phyloP scores from a whole-genome alignment of 1,140 invertebrate species.

The Drosophila eugracilis region DNA sequence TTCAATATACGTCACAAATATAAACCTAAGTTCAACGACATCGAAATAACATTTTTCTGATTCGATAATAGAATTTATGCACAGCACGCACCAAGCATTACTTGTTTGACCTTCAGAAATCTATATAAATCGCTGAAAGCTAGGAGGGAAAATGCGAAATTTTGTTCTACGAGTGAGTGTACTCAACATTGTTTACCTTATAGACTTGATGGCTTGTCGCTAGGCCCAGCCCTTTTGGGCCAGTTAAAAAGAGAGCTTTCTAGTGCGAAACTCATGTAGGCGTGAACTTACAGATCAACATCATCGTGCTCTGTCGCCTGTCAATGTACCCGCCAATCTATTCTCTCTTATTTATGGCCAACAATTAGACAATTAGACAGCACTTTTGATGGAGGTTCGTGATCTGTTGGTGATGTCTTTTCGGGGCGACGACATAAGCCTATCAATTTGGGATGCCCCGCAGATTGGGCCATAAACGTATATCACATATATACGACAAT shows the following conservation, averaged over 20 bases:
- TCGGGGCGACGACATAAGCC: slow-evolving; percentile 53
- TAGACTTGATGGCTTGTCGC: background rate
- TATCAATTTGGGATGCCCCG: slow-evolving; percentile 55
- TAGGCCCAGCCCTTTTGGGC: slow-evolving; percentile 11
- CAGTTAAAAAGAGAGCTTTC: slow-evolving; percentile 11
- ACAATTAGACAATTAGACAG: slow-evolving; percentile 71
- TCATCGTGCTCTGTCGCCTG: slow-evolving; percentile 41
- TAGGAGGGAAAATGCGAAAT: slow-evolving; percentile 36
- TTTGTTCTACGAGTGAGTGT: slow-evolving; percentile 12
- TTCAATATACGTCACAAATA: slow-evolving; percentile 49
- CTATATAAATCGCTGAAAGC: slow-evolving; percentile 53
- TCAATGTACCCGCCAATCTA: slow-evolving; percentile 45
- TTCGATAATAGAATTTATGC: slow-evolving; percentile 53
- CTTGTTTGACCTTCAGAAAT: slow-evolving; percentile 70
- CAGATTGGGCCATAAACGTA: slow-evolving; percentile 29
- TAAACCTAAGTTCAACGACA: slow-evolving; percentile 63
- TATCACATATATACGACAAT: slow-evolving; percentile 23
- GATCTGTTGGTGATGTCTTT: slow-evolving; percentile 28
- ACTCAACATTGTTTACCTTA: slow-evolving; percentile 17
- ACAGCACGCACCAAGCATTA: slow-evolving; percentile 58
- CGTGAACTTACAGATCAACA: slow-evolving; percentile 36
- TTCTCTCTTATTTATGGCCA: slow-evolving; percentile 58
- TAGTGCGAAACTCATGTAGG: slow-evolving; percentile 27
- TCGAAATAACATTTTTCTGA: slow-evolving; percentile 25
- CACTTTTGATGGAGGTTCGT: slow-evolving; percentile 49